Conservation (phyloP, 1,140 invertebrate genomes). For the Leptinotarsa lineolata region DNA sequence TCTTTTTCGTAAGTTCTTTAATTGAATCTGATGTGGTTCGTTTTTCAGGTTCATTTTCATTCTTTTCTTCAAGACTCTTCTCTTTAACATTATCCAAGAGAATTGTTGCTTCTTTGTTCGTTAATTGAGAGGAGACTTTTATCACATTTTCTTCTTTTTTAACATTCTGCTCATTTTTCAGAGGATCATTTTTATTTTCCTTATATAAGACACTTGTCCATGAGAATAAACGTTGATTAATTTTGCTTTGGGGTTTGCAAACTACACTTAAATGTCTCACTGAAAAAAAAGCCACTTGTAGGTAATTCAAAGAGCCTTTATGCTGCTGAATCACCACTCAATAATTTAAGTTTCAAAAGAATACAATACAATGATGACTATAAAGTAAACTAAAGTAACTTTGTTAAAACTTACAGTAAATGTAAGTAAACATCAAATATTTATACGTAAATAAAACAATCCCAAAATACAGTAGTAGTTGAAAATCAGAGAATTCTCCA, state of each 20-base stretch:
- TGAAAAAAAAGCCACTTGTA: background rate
- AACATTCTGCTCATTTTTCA: background rate
- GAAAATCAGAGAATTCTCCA: no score
- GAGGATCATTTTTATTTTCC: background rate
- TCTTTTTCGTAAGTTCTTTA: conserved; percentile 51
- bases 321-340: no score
- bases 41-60: conserved; percentile 34
- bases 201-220: conserved; percentile 9
- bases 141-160: conserved; percentile 26
- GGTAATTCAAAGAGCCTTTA: background rate
- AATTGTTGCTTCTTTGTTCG: conserved; percentile 31
- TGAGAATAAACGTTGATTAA: conserved; percentile 1
- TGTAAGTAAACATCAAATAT: background rate
- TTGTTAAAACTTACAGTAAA: no score
- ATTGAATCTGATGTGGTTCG: conserved; percentile 38
- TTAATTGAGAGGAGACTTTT: conserved; percentile 28
- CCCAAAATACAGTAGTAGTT: no score
- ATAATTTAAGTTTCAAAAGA: no score
- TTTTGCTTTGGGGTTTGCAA: background rate
- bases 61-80: conserved; percentile 43
- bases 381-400: no score
- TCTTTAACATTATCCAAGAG: conserved; percentile 49
- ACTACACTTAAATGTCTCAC: background rate
- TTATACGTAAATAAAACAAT: background rate
- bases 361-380: no score